Base-by-base conservation (phyloP, 2,797 vertebrate species). In the Gobionotothen gibberifrons region DNA sequence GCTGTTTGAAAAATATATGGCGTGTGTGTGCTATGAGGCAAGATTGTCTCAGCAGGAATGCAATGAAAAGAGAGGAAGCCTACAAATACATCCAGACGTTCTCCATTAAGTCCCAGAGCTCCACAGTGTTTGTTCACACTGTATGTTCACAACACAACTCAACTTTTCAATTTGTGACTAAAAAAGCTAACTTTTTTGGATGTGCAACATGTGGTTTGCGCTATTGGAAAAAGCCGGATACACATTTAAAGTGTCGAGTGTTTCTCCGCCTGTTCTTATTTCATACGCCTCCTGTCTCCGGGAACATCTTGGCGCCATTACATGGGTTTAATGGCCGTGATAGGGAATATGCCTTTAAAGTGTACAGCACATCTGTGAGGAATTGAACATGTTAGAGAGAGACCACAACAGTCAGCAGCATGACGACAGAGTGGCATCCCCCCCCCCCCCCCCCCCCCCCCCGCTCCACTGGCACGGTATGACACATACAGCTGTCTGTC, bases 301-400 rank as follows among this genome's bases (percentile, higher is more conserved):
- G 72, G 82, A 93, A 93, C 92, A 93, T 93, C 90, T 93, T 93
- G 93, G 89, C 79, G 36, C 82, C 85, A 90, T 92, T 92, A 92
- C 86, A 81, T 53, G 81, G 87, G 40, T 91, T 93, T 92, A 91
- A 93, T 90, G 80, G 80, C 82, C 82, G 16, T 88, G 92, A 94
- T 91, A 91, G 89, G 63, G 81, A 91, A 93, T 92, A 93, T 90
- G 89, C 78, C 87, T 94, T 93, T 88, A 91, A 93, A 93, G 90
- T 87, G 74, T 89, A 86, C 81, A n/a, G 84, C 85, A 92, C 93
- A 92, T 94, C 90, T 93, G 91, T 84, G 86, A 93, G 84, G 83
- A 88, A 93, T 91, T 91, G 85, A 85, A 92, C 83, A 85, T 87
- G 84, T 91, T 86, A 81, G 78, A 90, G 74, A 71, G 79, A 90